Conservation (phyloP, 1,140 invertebrate genomes). For the Caenorhabditis brenneri region DNA sequence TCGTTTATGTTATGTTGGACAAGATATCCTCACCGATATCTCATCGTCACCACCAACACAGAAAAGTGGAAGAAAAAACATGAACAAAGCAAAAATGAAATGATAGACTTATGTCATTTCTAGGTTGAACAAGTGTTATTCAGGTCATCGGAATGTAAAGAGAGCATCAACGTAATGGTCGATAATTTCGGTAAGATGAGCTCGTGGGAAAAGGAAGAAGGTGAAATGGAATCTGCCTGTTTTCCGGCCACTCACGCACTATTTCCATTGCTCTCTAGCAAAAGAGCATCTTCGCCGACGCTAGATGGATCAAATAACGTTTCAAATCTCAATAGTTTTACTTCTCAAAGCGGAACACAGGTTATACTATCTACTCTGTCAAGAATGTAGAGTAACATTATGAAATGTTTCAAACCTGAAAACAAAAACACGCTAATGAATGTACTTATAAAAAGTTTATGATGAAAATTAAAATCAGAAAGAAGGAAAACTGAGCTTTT, state of each 20-base stretch:
- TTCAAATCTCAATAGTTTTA: constrained; percentile 23
- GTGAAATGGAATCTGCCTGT: constrained; percentile 43
- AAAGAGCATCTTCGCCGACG: constrained; percentile 28
- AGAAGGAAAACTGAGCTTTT: background rate
- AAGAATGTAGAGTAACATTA: background rate
- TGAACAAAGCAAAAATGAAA: background rate
- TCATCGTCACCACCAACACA: background rate
- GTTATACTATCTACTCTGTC: background rate
- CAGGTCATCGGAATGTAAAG: background rate
- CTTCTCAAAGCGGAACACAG: background rate
- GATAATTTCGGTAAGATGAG: constrained; percentile 42
- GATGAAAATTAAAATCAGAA: background rate
- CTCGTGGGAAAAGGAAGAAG: constrained; percentile 36
- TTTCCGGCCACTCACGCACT: constrained; percentile 42
- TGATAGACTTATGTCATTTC: background rate
- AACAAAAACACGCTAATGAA: too few relatives aligned
- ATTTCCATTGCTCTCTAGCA: constrained; percentile 27
- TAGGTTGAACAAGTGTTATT: background rate
- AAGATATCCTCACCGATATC: background rate
- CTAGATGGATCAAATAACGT: constrained; percentile 33
- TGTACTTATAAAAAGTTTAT: background rate
- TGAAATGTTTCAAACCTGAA: background rate
- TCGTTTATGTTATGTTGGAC: constrained; percentile 31
- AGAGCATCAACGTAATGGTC: constrained; percentile 36
- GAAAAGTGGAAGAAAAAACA: background rate